Percentiles rank a stretch among this genome's conserved stretches.
Evolutionary conservation across 1,140 invertebrate species (phyloP).

Genomic region (Tachypleus tridentatus): DNA sequence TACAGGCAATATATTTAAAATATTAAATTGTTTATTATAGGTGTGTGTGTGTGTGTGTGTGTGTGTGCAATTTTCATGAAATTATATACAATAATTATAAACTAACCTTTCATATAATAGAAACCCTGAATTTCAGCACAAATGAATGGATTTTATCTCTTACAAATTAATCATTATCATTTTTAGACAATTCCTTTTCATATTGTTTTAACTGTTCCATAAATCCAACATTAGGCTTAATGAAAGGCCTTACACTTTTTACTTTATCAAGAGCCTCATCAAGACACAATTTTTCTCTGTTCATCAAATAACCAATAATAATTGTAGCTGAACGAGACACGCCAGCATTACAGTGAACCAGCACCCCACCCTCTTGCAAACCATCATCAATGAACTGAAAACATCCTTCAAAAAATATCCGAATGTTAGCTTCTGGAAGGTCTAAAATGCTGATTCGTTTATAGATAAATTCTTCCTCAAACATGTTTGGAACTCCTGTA

Average conservation of each 20-base stretch:
- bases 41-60: too few species aligned
- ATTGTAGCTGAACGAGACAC: slow-evolving; percentile 73
- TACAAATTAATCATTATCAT: too few species aligned
- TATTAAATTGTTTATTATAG: too few species aligned
- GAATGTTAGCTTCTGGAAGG: slow-evolving; percentile 24
- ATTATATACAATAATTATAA: too few species aligned
- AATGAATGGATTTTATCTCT: too few species aligned
- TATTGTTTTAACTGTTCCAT: slow-evolving; percentile 45
- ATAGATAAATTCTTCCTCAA: slow-evolving; percentile 32
- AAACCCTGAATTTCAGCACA: too few species aligned
- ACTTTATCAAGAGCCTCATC: slow-evolving; percentile 56
- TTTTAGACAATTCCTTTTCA: slow-evolving; percentile 23
- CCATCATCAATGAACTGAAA: slow-evolving; percentile 32
- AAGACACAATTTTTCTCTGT: slow-evolving; percentile 45
- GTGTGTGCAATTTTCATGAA: too few species aligned
- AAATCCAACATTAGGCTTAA: slow-evolving; percentile 70
- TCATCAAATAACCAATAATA: slow-evolving; percentile 71
- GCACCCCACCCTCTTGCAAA: slow-evolving; percentile 44
- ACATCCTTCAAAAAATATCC: slow-evolving; percentile 28
- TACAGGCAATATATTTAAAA: too few species aligned
- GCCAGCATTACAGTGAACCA: slow-evolving; percentile 86
- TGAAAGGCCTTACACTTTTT: slow-evolving; percentile 48
- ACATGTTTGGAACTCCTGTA: slow-evolving; percentile 28
- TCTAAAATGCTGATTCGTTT: slow-evolving; percentile 32
- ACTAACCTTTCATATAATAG: too few species aligned